Conservation (phyloP, 2,888 invertebrate genomes). For the Sinopyrophorus schimmeli region DNA sequence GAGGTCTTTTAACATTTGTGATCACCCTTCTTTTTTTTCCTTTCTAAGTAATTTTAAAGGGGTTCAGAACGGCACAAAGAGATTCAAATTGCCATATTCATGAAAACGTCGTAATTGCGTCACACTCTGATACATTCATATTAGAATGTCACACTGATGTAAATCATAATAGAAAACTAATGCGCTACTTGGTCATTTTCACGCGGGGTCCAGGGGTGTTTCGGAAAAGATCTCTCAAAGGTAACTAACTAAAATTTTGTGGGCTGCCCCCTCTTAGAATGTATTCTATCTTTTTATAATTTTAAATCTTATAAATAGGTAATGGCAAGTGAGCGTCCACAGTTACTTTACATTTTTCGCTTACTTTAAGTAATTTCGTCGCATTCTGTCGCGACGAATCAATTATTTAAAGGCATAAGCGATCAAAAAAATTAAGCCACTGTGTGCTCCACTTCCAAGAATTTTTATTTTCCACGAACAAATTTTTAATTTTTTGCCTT, state of each 20-base stretch:
- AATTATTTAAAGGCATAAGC: conserved; percentile 17
- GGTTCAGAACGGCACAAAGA: conserved; percentile 32
- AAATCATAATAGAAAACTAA: conserved; percentile 45
- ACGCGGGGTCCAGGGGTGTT: conserved; percentile 81
- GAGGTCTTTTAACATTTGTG: too few relatives aligned
- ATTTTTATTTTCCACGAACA: conserved; percentile 25
- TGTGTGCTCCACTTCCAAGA: conserved; percentile 18
- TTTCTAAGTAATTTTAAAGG: neutral
- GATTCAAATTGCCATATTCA: too few relatives aligned
- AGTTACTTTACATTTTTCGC: conserved; percentile 36
- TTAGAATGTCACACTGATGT: conserved; percentile 23
- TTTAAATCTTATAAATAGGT: conserved; percentile 43
- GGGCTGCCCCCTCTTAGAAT: conserved; percentile 58
- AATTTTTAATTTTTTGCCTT: conserved; percentile 42
- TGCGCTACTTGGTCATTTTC: conserved; percentile 57
- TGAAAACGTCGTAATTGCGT: conserved; percentile 46
- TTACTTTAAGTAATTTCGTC: conserved; percentile 16
- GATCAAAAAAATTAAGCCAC: conserved; percentile 1
- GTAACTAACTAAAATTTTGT: conserved; percentile 69
- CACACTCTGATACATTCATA: conserved; percentile 16
- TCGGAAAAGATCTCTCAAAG: conserved; percentile 97
- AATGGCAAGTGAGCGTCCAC: conserved; percentile 50
- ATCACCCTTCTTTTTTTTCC: too few relatives aligned
- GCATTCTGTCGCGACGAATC: neutral
- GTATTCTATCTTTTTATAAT: conserved; percentile 51